Percentiles rank a stretch among this genome's conserved stretches.
Evolutionary conservation across 1,140 invertebrate species (phyloP).

Genomic region (Ceratina japonica): DNA sequence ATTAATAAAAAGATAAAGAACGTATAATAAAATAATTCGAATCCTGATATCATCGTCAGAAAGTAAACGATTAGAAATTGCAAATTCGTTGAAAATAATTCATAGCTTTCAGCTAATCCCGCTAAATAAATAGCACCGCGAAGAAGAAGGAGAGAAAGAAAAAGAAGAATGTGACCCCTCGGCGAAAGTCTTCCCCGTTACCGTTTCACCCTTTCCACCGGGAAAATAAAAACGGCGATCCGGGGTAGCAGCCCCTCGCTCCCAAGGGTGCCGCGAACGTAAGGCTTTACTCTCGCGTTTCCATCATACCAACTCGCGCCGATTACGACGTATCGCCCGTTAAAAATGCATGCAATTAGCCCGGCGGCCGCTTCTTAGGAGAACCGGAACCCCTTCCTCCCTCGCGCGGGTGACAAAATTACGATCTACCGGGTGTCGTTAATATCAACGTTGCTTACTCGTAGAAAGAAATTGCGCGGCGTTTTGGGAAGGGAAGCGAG

Average conservation of each 20-base stretch:
- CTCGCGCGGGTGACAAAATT: constrained; percentile 69
- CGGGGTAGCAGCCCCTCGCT: constrained; percentile 15
- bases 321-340: constrained; percentile 69
- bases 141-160: no score
- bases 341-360: constrained; percentile 75
- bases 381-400: constrained; percentile 47
- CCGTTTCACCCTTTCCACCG: constrained; percentile 28
- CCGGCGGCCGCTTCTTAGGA: constrained; percentile 47
- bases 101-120: constrained; percentile 7
- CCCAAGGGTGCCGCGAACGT: constrained; percentile 53
- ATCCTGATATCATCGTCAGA: no score
- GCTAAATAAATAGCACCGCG: background rate
- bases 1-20: no score
- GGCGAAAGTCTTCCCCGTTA: background rate
- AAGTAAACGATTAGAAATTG: constrained; percentile 7
- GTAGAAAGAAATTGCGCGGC: constrained; percentile 8
- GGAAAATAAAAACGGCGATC: constrained; percentile 11
- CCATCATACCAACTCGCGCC: constrained; percentile 64
- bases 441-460: constrained; percentile 61
- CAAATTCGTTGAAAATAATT: constrained; percentile 23
- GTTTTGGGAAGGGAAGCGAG: no score
- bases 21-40: no score
- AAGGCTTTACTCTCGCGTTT: constrained; percentile 65
- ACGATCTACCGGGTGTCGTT: constrained; percentile 73
- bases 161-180: background rate